Conservation (phyloP, 2,888 invertebrate species). For the Polietes domitor region DNA sequence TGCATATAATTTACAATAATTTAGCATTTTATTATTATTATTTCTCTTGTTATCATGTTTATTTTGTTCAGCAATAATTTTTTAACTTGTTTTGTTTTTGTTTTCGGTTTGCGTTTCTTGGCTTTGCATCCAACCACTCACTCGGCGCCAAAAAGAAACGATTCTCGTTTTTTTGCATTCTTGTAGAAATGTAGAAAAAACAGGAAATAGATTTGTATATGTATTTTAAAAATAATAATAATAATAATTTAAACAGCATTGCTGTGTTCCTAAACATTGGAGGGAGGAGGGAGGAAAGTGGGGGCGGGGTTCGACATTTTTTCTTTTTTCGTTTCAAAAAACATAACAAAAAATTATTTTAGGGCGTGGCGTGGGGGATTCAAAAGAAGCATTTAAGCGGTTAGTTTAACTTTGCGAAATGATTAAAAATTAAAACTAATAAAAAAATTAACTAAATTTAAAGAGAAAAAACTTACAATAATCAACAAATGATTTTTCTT, state of each 20-base stretch:
- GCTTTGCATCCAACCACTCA: neutral
- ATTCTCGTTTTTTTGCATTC: neutral
- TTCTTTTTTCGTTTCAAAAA: constrained; percentile 17
- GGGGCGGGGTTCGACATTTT: neutral
- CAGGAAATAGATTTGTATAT: neutral
- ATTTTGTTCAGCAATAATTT: constrained; percentile 49
- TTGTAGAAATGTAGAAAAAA: neutral
- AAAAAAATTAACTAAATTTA: constrained; percentile 62
- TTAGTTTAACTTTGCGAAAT: neutral
- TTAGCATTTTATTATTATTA: constrained; percentile 39
- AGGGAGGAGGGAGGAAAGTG: constrained; percentile 12
- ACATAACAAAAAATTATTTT: constrained; percentile 24
- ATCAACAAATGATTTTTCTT: constrained; percentile 52
- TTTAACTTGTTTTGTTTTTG: neutral
- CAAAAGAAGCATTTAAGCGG: constrained; percentile 1
- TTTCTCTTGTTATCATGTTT: constrained; percentile 43
- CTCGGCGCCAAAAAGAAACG: neutral
- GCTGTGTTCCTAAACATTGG: constrained; percentile 24
- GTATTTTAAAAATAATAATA: neutral
- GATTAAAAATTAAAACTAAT: constrained; percentile 56
- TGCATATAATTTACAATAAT: constrained; percentile 65
- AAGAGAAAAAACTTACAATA: constrained; percentile 56
- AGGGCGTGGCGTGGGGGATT: neutral
- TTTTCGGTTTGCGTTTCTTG: neutral
- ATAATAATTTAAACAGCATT: constrained; percentile 27